phyloP scores from a whole-genome alignment of 2,797 vertebrate species.

The Sebastes matsubarae region DNA sequence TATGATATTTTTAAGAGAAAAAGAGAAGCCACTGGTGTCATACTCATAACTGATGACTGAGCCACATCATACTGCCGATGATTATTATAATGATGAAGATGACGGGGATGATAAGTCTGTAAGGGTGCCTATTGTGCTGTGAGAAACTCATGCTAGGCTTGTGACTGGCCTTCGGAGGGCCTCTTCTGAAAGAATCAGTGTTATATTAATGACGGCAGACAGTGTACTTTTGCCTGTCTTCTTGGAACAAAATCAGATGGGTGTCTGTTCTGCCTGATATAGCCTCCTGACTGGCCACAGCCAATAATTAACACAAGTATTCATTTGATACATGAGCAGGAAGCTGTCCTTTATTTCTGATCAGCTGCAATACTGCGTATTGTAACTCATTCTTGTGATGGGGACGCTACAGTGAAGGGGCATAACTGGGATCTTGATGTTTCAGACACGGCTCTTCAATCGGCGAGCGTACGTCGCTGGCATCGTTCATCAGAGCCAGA shows the following conservation, averaged over 20 bases:
- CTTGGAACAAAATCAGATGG: constrained; percentile 74
- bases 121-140: constrained; percentile 78
- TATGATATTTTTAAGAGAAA: constrained; percentile 35
- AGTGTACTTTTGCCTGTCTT: constrained; percentile 70
- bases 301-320: constrained; percentile 39
- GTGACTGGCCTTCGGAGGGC: constrained; percentile 80
- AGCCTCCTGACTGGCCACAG: constrained; percentile 61
- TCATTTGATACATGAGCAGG: constrained; percentile 26
- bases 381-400: constrained; percentile 2
- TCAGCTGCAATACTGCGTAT: background rate
- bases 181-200: constrained; percentile 76
- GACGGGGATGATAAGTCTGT: constrained; percentile 69
- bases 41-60: constrained; percentile 76
- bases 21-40: constrained; percentile 66
- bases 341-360: constrained; percentile 23
- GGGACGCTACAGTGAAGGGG: background rate
- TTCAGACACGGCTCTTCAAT: background rate
- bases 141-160: constrained; percentile 80
- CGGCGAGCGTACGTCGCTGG: background rate
- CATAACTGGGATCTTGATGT: background rate
- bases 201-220: constrained; percentile 69
- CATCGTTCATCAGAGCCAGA: background rate
- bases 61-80: constrained; percentile 66
- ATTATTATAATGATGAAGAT: constrained; percentile 73
- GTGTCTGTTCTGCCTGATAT: constrained; percentile 72